Base-by-base conservation (phyloP, 1,140 invertebrate species). In the Leptonema lineaticorne region DNA sequence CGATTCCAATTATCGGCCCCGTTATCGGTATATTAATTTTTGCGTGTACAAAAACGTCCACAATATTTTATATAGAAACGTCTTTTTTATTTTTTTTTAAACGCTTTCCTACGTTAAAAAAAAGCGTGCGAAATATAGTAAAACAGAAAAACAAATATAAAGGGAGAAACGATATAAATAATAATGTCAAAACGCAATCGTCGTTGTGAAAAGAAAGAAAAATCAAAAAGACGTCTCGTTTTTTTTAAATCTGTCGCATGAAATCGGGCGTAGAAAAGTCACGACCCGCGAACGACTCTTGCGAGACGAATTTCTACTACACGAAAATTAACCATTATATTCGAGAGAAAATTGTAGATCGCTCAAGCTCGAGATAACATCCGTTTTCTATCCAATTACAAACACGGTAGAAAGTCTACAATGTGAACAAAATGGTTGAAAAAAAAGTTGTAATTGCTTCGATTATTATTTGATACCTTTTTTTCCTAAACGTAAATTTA, bases 211-310 rank as follows among this genome's bases (percentile, higher is more conserved):
- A n/a, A n/a, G n/a, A n/a, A n/a, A n/a, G n/a, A n/a, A 41, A 41
- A 41, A 41, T 41, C 37, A 41, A 41, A 41, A 41, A 41, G 37
- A n/a, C n/a, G n/a, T n/a, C n/a, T n/a, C n/a, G n/a, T n/a, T n/a
- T n/a, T n/a, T n/a, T n/a, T n/a, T n/a, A n/a, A n/a, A n/a, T n/a
- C n/a, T n/a, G 37, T 41, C 37, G 37, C 16, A 41, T 16, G 37
- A 41, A 41, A 41, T 41, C 37, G 37, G 37, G 11, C 37, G 37
- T 41, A 16, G 37, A 41, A 41, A 41, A 9, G 37, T 41, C 37
- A 16, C 37, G 2, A 9, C 11, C 5, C 30, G 11, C 37, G 11
- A 16, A 14, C 16, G 37, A 41, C 37, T 41, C 11, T 41, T 41
- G 37, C 37, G 37, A 41, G 9, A 41, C 37, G 37, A 41, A 41